A percentile compares a stretch with the other conserved stretches of the same genome.
Evolutionary conservation across 2,113 vertebrate genomes (phyloP).

Genomic region (Numenius arquata): DNA sequence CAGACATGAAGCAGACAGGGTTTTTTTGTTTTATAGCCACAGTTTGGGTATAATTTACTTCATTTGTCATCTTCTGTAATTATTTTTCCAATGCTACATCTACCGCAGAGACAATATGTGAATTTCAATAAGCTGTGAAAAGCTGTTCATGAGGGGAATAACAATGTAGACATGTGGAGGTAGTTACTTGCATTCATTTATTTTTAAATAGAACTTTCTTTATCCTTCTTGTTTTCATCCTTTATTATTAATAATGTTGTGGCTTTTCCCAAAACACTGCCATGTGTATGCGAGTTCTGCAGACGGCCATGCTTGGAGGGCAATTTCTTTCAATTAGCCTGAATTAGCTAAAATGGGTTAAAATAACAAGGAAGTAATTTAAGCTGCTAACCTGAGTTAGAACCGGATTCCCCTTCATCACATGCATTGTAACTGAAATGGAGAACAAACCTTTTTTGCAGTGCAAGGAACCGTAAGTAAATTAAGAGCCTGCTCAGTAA

Average conservation of each 20-base stretch:
- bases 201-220: not conserved
- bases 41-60: slow-evolving; percentile 21
- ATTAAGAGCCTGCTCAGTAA: not conserved
- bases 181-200: not conserved
- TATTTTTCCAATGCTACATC: slow-evolving; percentile 36
- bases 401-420: not conserved
- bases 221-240: not conserved
- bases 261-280: not conserved
- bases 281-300: fast-evolving
- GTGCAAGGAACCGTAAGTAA: not conserved
- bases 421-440: not conserved
- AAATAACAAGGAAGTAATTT: not conserved
- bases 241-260: not conserved
- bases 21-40: not conserved
- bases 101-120: not conserved
- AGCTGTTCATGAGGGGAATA: slow-evolving; percentile 1
- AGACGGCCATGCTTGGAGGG: not conserved
- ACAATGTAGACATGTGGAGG: not conserved
- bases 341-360: not conserved
- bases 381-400: not conserved
- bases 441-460: not conserved
- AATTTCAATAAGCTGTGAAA: slow-evolving; percentile 17
- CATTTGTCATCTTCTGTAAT: slow-evolving; percentile 59
- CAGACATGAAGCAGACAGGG: not conserved
- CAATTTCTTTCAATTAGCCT: not conserved